These are phyloP conservation scores for Ancistrus triradiatus DNA, from an alignment of 2,113 vertebrate genomes.

Conservation along the genomic window DNA sequence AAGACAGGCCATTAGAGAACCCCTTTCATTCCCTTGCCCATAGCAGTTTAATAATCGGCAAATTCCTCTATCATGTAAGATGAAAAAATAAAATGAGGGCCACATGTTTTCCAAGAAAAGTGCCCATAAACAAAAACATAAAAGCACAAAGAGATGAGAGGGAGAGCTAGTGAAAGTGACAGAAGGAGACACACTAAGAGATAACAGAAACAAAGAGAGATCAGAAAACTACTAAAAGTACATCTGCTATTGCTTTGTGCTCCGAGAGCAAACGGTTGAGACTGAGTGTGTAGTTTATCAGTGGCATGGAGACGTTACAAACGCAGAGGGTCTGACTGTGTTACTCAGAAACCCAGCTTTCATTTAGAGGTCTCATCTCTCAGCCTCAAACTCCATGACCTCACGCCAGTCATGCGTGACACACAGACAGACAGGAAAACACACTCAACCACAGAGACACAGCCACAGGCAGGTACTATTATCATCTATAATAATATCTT, in stretches of 20 bases:
- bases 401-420: too few relatives aligned
- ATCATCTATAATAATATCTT: too few relatives aligned
- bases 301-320: slow-evolving; percentile 5
- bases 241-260: slow-evolving; percentile 11
- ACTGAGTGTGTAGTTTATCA: background rate
- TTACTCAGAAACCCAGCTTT: slow-evolving; percentile 16
- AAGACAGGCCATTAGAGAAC: background rate
- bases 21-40: background rate
- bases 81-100: slow-evolving; percentile 5
- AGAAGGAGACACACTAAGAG: too few relatives aligned
- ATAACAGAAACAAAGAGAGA: too few relatives aligned
- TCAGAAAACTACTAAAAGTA: slow-evolving; percentile 1
- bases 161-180: background rate
- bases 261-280: background rate
- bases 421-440: too few relatives aligned
- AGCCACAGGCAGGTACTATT: too few relatives aligned
- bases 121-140: background rate
- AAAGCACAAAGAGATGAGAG: background rate
- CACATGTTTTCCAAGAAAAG: slow-evolving; percentile 13
- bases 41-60: slow-evolving; percentile 15
- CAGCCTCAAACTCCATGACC: background rate
- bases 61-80: slow-evolving; percentile 11
- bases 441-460: too few relatives aligned
- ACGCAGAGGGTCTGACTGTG: slow-evolving; percentile 1
- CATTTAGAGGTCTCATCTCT: slow-evolving; percentile 20